Evolutionary conservation across 2,888 invertebrate species (phyloP).

Genomic region (Tetramorium bicarinatum): DNA sequence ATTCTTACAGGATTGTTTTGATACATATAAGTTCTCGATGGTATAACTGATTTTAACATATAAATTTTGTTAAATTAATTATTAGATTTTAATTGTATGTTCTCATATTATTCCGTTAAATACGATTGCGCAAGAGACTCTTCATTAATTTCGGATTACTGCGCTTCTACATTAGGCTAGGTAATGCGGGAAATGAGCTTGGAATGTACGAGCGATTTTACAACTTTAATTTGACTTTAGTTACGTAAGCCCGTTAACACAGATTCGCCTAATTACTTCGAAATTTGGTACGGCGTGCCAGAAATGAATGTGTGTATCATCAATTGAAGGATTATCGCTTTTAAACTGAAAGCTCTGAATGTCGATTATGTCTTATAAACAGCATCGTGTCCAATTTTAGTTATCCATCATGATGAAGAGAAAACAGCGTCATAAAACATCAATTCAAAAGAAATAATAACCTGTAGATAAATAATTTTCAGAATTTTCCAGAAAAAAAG

Average conservation of each 20-base stretch:
- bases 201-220: conserved; percentile 59
- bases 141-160: conserved; percentile 44
- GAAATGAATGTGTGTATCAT: conserved; percentile 61
- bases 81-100: not conserved
- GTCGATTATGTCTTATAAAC: not conserved
- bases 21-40: not conserved
- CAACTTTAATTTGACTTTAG: conserved; percentile 55
- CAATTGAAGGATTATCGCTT: conserved; percentile 4
- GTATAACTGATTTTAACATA: not conserved
- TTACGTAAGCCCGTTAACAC: conserved; percentile 67
- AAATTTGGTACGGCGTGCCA: conserved; percentile 76
- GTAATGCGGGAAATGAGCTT: conserved; percentile 23
- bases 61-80: not conserved
- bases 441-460: conserved; percentile 11
- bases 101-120: not conserved
- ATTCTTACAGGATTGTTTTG: not conserved
- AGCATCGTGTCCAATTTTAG: not conserved
- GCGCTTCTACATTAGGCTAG: not conserved
- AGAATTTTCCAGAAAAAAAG: not conserved
- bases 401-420: not conserved
- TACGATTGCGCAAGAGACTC: not conserved
- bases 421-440: not conserved
- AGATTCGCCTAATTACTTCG: conserved; percentile 80
- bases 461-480: not conserved
- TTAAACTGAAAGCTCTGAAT: not conserved